A percentile compares a stretch with the other conserved stretches of the same genome.
These are phyloP conservation scores for Poecilia latipinna DNA, from an alignment of 2,113 vertebrate genomes.

Conservation along the genomic window DNA sequence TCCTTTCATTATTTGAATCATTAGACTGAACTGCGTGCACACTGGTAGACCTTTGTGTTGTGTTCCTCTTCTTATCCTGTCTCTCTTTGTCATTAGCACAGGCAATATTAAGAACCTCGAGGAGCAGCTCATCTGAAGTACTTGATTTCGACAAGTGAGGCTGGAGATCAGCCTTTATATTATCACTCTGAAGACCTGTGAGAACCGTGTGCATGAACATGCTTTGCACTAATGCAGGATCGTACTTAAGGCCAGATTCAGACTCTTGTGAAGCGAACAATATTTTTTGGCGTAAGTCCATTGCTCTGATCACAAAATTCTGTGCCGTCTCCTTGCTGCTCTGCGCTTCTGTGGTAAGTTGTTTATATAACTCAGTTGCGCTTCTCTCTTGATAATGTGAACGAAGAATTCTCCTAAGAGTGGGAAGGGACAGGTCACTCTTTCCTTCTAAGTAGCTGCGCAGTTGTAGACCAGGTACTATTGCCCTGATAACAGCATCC, in stretches of 20 bases:
- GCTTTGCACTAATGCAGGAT: constrained; percentile 5
- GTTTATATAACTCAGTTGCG: background rate
- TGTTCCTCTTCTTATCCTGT: constrained; percentile 4
- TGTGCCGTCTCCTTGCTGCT: background rate
- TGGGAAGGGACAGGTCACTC: too few relatives aligned
- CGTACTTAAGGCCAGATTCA: background rate
- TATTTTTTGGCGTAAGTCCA: constrained; percentile 1
- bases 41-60: background rate
- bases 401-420: too few relatives aligned
- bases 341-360: constrained; percentile 7
- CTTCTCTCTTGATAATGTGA: constrained; percentile 7
- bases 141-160: background rate
- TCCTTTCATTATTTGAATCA: constrained; percentile 2
- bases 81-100: background rate
- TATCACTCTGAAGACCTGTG: constrained; percentile 6
- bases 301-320: background rate
- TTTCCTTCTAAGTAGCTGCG: too few relatives aligned
- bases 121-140: background rate
- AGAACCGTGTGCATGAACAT: constrained; percentile 7
- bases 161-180: background rate
- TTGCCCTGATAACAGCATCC: too few relatives aligned
- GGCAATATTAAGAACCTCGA: background rate
- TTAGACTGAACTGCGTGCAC: constrained; percentile 13
- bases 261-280: background rate
- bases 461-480: too few relatives aligned